Conservation (phyloP, 1,140 invertebrate genomes). For the Mizuhopecten yessoensis region DNA sequence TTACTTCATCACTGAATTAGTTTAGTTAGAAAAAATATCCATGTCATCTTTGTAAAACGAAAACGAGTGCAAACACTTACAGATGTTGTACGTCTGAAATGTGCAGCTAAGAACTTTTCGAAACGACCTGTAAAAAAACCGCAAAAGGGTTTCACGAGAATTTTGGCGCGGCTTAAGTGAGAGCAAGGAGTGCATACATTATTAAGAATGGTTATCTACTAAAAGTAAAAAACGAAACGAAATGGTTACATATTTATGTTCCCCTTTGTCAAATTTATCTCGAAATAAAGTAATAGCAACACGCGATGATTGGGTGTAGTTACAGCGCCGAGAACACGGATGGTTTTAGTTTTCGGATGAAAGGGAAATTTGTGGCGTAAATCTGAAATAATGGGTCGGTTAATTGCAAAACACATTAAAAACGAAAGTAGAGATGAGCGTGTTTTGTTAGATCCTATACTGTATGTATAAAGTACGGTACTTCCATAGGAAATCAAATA, state of each 20-base stretch:
- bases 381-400: slow-evolving; percentile 33
- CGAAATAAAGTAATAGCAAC: slow-evolving; percentile 24
- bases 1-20: not conserved
- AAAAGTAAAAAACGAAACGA: slow-evolving; percentile 18
- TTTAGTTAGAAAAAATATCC: not conserved
- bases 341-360: slow-evolving; percentile 26
- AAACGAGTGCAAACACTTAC: not conserved
- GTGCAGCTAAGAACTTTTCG: not conserved
- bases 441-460: not conserved
- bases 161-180: slow-evolving; percentile 1
- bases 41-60: slow-evolving; percentile 17
- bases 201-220: slow-evolving; percentile 35
- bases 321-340: not conserved
- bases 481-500: slow-evolving; percentile 15
- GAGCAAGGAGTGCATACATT: not conserved
- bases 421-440: slow-evolving; percentile 6
- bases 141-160: not conserved
- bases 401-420: slow-evolving; percentile 28
- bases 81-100: not conserved
- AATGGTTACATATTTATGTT: slow-evolving; percentile 11
- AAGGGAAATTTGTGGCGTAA: slow-evolving; percentile 30
- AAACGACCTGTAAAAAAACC: not conserved
- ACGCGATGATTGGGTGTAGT: not conserved
- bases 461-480: not conserved
- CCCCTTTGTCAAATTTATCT: slow-evolving; percentile 27